Percentiles rank a stretch among this genome's conserved stretches.
Conservation (phyloP, 2,797 vertebrate species). For the Oophaga sylvatica region DNA sequence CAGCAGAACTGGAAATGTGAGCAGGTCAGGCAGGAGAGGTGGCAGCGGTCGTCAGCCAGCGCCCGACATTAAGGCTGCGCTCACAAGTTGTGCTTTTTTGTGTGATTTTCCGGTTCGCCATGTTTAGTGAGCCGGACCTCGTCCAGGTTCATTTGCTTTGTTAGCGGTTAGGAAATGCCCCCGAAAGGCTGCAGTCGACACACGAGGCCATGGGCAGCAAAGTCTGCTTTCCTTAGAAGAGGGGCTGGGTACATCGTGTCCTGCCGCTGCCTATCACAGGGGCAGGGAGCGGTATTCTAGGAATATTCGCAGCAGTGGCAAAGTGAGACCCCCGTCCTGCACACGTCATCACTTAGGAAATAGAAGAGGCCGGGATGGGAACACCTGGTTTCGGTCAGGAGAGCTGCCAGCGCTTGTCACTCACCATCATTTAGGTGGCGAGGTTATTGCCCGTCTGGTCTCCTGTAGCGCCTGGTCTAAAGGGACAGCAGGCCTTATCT, state of each 20-base stretch:
- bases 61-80: too few relatives aligned
- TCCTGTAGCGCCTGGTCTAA: not conserved
- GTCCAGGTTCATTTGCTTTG: not conserved
- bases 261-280: not conserved
- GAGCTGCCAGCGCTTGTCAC: not conserved
- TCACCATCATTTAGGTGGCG: not conserved
- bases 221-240: constrained; percentile 9
- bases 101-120: too few relatives aligned
- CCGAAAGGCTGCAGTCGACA: not conserved
- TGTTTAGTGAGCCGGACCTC: not conserved
- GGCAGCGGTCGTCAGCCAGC: too few relatives aligned
- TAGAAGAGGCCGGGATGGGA: not conserved
- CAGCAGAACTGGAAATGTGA: not conserved
- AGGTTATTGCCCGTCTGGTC: not conserved
- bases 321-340: not conserved
- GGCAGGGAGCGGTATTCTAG: constrained; percentile 12
- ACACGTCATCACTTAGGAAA: not conserved
- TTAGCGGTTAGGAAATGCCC: not conserved
- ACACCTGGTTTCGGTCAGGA: constrained; percentile 15
- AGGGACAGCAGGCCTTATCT: not conserved
- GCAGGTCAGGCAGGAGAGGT: too few relatives aligned
- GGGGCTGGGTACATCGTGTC: not conserved
- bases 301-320: constrained; percentile 25
- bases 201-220: not conserved
- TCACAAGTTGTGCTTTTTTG: too few relatives aligned